Percentiles rank a stretch among this genome's conserved stretches.
Evolutionary conservation across 2,888 invertebrate genomes (phyloP).

Genomic region (Acanthopleura granulata): DNA sequence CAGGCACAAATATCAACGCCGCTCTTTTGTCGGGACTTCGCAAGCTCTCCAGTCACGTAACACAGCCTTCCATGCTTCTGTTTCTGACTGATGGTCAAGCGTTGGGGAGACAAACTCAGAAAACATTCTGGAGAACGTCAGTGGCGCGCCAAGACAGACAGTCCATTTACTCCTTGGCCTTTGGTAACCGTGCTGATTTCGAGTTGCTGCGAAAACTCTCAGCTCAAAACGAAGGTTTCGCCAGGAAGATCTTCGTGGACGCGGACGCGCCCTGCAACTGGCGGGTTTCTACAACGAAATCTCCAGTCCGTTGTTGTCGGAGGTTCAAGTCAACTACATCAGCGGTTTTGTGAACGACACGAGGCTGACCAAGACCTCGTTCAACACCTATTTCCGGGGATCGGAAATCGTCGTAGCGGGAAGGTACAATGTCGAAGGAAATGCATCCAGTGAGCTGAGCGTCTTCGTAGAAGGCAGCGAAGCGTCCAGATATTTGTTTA

Average conservation of each 20-base stretch:
- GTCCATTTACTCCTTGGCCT: slow-evolving; percentile 48
- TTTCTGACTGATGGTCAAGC: slow-evolving; percentile 71
- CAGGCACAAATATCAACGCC: slow-evolving; percentile 78
- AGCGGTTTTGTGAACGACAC: slow-evolving; percentile 46
- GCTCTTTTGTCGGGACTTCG: slow-evolving; percentile 72
- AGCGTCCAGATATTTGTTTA: neutral
- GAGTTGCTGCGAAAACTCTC: slow-evolving; percentile 61
- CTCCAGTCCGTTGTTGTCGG: slow-evolving; percentile 78
- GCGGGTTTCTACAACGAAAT: slow-evolving; percentile 76
- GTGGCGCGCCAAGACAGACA: slow-evolving; percentile 41
- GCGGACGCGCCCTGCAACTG: slow-evolving; percentile 80
- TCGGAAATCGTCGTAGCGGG: slow-evolving; percentile 49
- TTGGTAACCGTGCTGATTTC: slow-evolving; percentile 49
- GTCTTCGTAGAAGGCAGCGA: neutral
- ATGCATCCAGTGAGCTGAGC: neutral
- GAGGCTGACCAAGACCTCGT: slow-evolving; percentile 38
- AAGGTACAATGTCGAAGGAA: neutral
- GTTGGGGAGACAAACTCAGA: slow-evolving; percentile 60
- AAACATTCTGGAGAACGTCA: slow-evolving; percentile 51
- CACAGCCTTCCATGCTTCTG: slow-evolving; percentile 54
- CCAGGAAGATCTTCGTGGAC: slow-evolving; percentile 81
- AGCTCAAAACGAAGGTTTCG: slow-evolving; percentile 78
- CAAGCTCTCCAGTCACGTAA: slow-evolving; percentile 66
- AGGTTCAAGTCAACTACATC: slow-evolving; percentile 77
- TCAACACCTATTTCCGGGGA: slow-evolving; percentile 44